Conservation (phyloP, 1,140 invertebrate genomes). For the Hermetia illucens region DNA sequence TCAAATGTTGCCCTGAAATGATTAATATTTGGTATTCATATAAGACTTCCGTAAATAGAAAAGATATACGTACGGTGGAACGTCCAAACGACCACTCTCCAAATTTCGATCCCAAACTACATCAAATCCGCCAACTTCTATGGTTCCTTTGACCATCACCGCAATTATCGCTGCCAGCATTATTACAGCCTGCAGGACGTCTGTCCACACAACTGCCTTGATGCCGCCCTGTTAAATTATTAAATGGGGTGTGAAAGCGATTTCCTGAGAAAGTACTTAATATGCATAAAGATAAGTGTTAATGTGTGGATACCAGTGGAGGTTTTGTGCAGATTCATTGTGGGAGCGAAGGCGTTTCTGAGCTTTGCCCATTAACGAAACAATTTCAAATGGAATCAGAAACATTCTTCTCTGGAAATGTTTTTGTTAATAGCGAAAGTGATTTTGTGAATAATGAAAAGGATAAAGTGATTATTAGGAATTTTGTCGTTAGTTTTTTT, state of each 20-base stretch:
- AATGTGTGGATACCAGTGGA: too few species aligned
- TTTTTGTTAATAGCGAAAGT: too few species aligned
- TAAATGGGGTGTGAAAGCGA: too few species aligned
- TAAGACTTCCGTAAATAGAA: too few species aligned
- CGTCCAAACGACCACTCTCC: constrained; percentile 57
- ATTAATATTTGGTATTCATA: background rate
- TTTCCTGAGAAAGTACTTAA: too few species aligned
- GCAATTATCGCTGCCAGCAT: constrained; percentile 75
- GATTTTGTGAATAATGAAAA: constrained; percentile 7
- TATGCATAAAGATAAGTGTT: too few species aligned
- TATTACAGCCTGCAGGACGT: constrained; percentile 71
- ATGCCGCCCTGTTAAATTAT: constrained; percentile 78
- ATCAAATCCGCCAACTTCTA: constrained; percentile 62
- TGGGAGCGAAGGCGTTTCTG: too few species aligned
- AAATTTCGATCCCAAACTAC: constrained; percentile 56
- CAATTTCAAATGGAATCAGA: too few species aligned
- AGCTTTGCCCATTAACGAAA: too few species aligned
- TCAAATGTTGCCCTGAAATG: constrained; percentile 48
- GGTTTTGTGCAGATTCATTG: too few species aligned
- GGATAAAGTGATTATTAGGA: background rate
- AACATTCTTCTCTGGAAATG: too few species aligned
- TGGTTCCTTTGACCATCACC: constrained; percentile 64
- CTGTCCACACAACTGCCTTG: constrained; percentile 87
- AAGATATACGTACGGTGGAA: constrained; percentile 51
- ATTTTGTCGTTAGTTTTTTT: too few species aligned